A percentile compares a stretch with the other conserved stretches of the same genome.
These are phyloP conservation scores for Heliothis virescens DNA, from an alignment of 1,140 invertebrate species.

Conservation along the genomic window DNA sequence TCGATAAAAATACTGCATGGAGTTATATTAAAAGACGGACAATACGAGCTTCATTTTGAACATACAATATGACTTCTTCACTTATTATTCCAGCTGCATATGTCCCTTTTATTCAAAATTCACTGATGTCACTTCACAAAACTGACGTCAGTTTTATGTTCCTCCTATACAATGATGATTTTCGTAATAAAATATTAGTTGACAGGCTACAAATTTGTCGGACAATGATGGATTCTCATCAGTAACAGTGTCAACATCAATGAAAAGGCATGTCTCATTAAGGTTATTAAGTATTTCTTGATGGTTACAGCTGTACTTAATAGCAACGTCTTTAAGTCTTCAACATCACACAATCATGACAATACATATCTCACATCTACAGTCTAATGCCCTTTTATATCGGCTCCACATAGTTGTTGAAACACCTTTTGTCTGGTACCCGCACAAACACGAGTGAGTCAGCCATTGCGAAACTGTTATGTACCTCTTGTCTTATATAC, in stretches of 20 bases:
- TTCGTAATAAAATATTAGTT: background rate
- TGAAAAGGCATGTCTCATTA: too few relatives aligned
- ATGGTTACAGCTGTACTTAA: too few relatives aligned
- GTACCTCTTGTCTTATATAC: background rate
- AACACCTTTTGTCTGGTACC: conserved; percentile 27
- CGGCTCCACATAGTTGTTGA: background rate
- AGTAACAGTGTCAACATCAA: too few relatives aligned
- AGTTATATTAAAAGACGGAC: background rate
- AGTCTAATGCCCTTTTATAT: conserved; percentile 36
- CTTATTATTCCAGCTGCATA: conserved; percentile 15
- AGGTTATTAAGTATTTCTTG: too few relatives aligned
- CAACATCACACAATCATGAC: background rate
- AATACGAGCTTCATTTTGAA: too few relatives aligned
- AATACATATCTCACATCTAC: background rate
- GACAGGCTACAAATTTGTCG: too few relatives aligned
- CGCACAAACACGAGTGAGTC: conserved; percentile 49
- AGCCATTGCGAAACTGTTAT: conserved; percentile 51
- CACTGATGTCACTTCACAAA: conserved; percentile 4
- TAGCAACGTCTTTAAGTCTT: background rate
- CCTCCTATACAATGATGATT: background rate
- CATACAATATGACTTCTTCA: too few relatives aligned
- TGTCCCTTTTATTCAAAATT: conserved; percentile 7
- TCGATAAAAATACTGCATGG: conserved; percentile 1
- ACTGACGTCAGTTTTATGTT: background rate
- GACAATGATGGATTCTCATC: too few relatives aligned